Conservation (phyloP, 2,113 vertebrate genomes). For the Lontra canadensis region DNA sequence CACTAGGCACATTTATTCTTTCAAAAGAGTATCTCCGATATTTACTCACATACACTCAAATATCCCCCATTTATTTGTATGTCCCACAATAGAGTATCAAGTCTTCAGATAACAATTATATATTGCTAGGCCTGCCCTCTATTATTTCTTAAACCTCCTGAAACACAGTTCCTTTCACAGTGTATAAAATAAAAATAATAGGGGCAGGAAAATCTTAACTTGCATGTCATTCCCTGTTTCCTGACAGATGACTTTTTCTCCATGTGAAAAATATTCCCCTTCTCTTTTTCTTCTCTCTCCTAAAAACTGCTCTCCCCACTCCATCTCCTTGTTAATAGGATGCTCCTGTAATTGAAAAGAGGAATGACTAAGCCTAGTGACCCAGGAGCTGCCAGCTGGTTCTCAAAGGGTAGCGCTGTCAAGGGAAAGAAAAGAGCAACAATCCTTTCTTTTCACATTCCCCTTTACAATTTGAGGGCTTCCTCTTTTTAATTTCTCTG, state of each 20-base stretch:
- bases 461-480: not conserved
- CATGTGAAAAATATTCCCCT: conserved; percentile 11
- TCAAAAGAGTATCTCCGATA: conserved; percentile 22
- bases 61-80: not conserved
- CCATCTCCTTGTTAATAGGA: conserved; percentile 42
- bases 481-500: conserved; percentile 57
- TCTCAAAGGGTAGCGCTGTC: conserved; percentile 44
- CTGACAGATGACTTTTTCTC: conserved; percentile 3
- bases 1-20: not conserved
- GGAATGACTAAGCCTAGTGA: conserved; percentile 56
- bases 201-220: not conserved
- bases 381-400: conserved; percentile 37
- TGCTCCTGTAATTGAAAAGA: conserved; percentile 56
- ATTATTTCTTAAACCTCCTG: conserved; percentile 14
- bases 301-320: conserved; percentile 23
- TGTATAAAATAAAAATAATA: conserved; percentile 17
- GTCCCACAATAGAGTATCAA: not conserved
- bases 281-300: not conserved
- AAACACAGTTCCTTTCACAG: not conserved
- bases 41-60: not conserved
- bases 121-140: not conserved
- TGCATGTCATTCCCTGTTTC: conserved; percentile 6
- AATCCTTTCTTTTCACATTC: not conserved
- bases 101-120: not conserved
- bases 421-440: conserved; percentile 53